Evolutionary conservation across 2,888 invertebrate species (phyloP), one percentile per base, ranked within the genome.

Genomic region (Bedellia somnulentella): DNA sequence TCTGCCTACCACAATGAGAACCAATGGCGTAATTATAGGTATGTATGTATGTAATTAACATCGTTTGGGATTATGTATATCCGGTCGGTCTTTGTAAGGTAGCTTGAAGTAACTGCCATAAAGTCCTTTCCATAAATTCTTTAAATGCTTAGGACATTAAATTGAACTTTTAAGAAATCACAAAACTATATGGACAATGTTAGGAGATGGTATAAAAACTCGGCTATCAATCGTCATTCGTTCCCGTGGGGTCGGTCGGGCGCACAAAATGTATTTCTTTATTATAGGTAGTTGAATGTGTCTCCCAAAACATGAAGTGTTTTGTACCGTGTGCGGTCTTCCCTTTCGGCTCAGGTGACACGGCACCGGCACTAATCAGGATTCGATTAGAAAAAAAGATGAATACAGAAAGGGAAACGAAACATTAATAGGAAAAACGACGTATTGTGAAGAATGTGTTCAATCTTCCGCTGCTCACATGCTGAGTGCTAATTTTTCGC

Each of bases 301-400:
- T 49, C 49, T 49, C 49, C 61, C 68, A 67, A 70, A 70, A 73
- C 66, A 71, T 47, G 47, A 47, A 12, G 49, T 52, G 51, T 55
- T 62, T 27, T 70, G 59, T 63, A 47, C 46, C 48, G 52, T 59
- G 60, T 66, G 62, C 58, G 64, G 66, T 67, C 67, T 49, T 46
- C 44, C 38, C 45, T 59, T 60, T 60, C 57, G 58, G 57, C 64
- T 67, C 70, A 67, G 67, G 68, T 68, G 71, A 63, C 67, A 58
- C 10, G 44, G 45, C 45, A 42, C 61, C 73, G 68, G 67, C 52
- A 73, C 73, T 68, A 75, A 73, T 73, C 70, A 44, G 37, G 40
- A 48, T 44, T 47, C 37, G 39, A 51, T 52, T 27, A 44, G 41
- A 50, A 58, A 60, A 58, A 60, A 41, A 9, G 13, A 4, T 43